Evolutionary conservation across 2,113 vertebrate species (phyloP).

Genomic region (Scortum barcoo): DNA sequence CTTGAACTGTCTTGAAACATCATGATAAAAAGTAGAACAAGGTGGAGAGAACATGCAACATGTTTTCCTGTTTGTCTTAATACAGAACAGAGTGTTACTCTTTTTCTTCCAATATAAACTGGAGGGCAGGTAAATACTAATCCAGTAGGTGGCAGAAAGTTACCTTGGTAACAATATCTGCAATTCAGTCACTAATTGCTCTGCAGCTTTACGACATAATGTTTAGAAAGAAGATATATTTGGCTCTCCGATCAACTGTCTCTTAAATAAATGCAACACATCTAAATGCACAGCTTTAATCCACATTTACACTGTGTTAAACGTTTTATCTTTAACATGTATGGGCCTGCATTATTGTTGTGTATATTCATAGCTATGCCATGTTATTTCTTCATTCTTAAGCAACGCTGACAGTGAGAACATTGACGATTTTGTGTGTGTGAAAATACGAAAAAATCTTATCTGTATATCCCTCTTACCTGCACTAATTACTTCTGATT

Average conservation of each 20-base stretch:
- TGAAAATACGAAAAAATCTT: not conserved
- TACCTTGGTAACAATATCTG: slow-evolving; percentile 53
- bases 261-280: not conserved
- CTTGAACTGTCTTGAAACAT: not conserved
- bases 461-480: not conserved
- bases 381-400: not conserved
- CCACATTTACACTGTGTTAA: not conserved
- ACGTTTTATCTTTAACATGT: not conserved
- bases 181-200: slow-evolving; percentile 35
- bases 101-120: not conserved
- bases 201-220: not conserved
- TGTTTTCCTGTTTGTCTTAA: not conserved
- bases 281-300: not conserved
- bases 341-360: not conserved
- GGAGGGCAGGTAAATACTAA: slow-evolving; percentile 50
- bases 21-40: not conserved
- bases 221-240: not conserved
- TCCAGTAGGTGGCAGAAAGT: slow-evolving; percentile 79
- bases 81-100: not conserved
- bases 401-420: not conserved
- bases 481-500: not conserved
- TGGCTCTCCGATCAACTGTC: not conserved
- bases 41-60: not conserved
- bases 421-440: not conserved
- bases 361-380: not conserved